phyloP scores from a whole-genome alignment of 2,113 vertebrate species.

The Scytalopus superciliaris region DNA sequence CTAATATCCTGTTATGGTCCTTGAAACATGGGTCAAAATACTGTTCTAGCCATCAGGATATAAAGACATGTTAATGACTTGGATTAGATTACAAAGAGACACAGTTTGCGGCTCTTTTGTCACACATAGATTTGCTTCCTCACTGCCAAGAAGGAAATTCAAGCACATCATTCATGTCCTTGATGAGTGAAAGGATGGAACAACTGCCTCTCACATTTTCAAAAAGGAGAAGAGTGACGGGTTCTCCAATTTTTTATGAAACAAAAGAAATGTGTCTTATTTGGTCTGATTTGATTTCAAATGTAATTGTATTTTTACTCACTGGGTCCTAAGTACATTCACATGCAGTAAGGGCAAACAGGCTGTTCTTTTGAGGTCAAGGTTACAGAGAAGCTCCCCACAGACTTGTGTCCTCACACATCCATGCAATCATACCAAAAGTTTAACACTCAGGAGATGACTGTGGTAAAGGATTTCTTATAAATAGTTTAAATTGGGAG shows the following conservation, averaged over 20 bases:
- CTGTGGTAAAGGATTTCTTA: not conserved
- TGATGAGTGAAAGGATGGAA: not conserved
- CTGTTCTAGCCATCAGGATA: not conserved
- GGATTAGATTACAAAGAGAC: not conserved
- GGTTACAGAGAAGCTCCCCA: not conserved
- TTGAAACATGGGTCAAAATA: not conserved
- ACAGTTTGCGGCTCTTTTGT: not conserved
- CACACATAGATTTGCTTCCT: not conserved
- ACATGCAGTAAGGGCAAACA: not conserved
- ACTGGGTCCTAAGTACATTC: not conserved
- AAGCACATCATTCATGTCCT: not conserved
- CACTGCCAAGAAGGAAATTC: not conserved
- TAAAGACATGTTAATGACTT: not conserved
- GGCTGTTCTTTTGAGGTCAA: not conserved
- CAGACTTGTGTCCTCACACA: not conserved
- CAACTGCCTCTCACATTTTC: not conserved
- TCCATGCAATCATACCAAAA: not conserved
- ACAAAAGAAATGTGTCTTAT: not conserved
- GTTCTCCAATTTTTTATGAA: slow-evolving; percentile 20
- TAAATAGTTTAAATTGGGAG: not conserved
- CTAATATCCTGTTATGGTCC: not conserved
- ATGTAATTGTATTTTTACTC: not conserved
- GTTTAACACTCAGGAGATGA: not conserved
- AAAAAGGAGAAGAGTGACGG: not conserved
- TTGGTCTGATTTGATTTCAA: not conserved